Evolutionary conservation across 2,888 invertebrate genomes (phyloP).

Genomic region (Thymelicus sylvestris): DNA sequence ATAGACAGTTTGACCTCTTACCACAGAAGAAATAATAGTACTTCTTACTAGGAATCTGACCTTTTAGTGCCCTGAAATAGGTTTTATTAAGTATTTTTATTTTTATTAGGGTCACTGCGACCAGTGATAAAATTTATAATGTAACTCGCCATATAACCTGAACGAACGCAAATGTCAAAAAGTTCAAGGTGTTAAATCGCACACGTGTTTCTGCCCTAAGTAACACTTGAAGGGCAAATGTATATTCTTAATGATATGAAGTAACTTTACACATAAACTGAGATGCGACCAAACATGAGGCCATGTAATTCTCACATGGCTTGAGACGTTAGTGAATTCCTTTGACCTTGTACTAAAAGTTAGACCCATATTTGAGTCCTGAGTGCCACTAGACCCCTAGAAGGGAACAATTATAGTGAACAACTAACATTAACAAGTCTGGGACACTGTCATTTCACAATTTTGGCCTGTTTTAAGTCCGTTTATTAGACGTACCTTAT

Average conservation of each 20-base stretch:
- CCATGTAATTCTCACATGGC: constrained; percentile 29
- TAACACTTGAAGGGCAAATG: constrained; percentile 29
- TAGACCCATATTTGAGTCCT: constrained; percentile 10
- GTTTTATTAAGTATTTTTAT: not conserved
- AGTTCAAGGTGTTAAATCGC: constrained; percentile 9
- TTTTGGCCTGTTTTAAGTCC: constrained; percentile 7
- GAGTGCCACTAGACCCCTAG: constrained; percentile 18
- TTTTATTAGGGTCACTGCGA: not conserved
- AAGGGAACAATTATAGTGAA: not conserved
- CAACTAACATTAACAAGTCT: constrained; percentile 26
- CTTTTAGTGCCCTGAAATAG: not conserved
- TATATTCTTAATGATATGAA: constrained; percentile 43
- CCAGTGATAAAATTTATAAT: too few relatives aligned
- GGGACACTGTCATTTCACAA: constrained; percentile 8
- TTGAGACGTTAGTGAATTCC: not conserved
- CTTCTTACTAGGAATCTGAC: not conserved
- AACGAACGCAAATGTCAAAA: not conserved
- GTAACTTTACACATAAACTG: constrained; percentile 37
- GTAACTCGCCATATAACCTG: too few relatives aligned
- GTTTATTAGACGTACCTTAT: too few relatives aligned
- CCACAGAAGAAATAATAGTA: too few relatives aligned
- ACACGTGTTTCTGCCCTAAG: constrained; percentile 18
- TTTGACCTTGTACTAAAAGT: constrained; percentile 20
- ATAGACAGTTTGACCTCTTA: not conserved
- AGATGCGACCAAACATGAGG: constrained; percentile 35